phyloP scores from a whole-genome alignment of 92 coral and sea anemone species.

The Zoanthus sociatus region DNA sequence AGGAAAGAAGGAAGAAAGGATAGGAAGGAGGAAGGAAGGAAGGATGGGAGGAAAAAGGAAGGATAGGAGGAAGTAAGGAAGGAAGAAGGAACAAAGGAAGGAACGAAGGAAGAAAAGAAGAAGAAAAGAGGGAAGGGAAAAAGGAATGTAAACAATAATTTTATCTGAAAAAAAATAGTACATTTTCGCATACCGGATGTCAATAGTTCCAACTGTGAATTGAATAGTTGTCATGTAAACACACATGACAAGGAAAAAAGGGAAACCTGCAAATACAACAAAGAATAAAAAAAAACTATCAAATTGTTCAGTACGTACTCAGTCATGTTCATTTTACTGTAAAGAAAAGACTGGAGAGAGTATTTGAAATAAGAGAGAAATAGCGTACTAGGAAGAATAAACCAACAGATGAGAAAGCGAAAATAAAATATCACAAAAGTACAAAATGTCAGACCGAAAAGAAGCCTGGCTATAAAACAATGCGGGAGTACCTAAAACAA shows the following conservation, averaged over 20 bases:
- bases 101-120: too few species aligned
- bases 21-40: not conserved
- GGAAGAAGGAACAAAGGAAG: not conserved
- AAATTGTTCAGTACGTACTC: not conserved
- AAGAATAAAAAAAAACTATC: not conserved
- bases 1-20: not conserved
- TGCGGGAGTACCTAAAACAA: too few species aligned
- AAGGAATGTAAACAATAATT: not conserved
- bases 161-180: not conserved
- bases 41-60: not conserved
- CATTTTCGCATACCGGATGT: conserved; percentile 24
- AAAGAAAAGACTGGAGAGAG: not conserved
- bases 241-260: conserved; percentile 73
- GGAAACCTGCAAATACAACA: conserved; percentile 59
- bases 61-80: not conserved
- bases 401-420: too few species aligned
- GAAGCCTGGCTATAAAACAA: too few species aligned
- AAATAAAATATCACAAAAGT: too few species aligned
- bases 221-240: conserved; percentile 73
- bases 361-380: too few species aligned
- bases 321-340: not conserved
- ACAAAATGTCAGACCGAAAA: too few species aligned
- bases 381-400: too few species aligned
- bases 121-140: not conserved
- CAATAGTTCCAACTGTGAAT: conserved; percentile 22